Evolutionary conservation across 2,113 vertebrate species (phyloP), one percentile per base, ranked within the genome.

Genomic region (Scartelaos histophorus): DNA sequence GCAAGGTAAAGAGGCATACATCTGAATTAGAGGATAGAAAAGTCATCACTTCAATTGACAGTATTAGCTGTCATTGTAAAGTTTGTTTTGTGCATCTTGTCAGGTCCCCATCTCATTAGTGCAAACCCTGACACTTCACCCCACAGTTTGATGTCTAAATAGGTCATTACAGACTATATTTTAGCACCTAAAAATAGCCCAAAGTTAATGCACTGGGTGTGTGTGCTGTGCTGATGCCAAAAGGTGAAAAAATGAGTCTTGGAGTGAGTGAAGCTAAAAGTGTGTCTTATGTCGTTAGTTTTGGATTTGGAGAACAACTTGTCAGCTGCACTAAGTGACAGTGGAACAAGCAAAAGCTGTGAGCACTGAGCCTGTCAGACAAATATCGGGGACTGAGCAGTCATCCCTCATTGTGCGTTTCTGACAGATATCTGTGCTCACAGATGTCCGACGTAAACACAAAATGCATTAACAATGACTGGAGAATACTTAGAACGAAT

Each of bases 291-390:
- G 22, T 75, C 70, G 77, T 87, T 78, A 71, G 73, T 22, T 66
- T 69, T 73, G 79, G 46, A 71, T 87, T 43, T 85, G 75, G 54
- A 68, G 69, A 78, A 74, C 66, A 61, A 75, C 85, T 74, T 85
- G 86, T 89, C 84, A 81, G 79, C 73, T 68, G 67, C 54, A 79
- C 68, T 82, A 82, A 83, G 71, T 82, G 81, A 89, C 85, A 82
- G 71, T 74, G 69, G 83, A 88, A 89, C 86, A 76, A 81, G 81
- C 74, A 77, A 74, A 87, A 74, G 75, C 84, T 82, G 78, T 74
- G 79, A 80, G 82, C 85, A 77, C 83, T 85, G 80, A 60, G 71
- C 70, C 82, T 85, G 82, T 85, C 84, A 76, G 70, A 75, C 57
- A 81, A 74, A 83, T 81, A 80, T 76, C 75, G 47, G 60, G 80